Base-by-base conservation (phyloP, 2,113 vertebrate species). In the Chunga burmeisteri region DNA sequence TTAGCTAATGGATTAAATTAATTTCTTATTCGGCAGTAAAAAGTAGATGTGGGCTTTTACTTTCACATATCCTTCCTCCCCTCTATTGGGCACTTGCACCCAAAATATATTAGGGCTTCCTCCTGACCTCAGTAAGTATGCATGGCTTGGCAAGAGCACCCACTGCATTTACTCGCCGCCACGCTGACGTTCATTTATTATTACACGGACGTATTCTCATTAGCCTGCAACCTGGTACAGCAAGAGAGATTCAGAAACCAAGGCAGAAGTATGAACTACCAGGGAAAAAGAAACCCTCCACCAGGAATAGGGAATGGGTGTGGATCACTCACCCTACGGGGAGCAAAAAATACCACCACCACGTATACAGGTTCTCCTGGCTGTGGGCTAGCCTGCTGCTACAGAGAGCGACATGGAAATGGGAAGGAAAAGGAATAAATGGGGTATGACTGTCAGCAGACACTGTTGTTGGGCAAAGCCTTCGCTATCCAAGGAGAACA, bases 121-220 rank as follows among this genome's bases (percentile, higher is more conserved):
- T 92, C 18, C 72, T 34, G 38, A 83, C 73, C 52, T 32, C 65
- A 62, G 65, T 16, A 66, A 53, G 49, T 7, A 67, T 2, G 40
- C 23, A 13, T 19, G 5, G 81, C 81, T 75, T 65, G 73, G 61
- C 67, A 88, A 46, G 88, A 83, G 16, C 0, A 0, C 29, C 52
- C 14, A 0, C 2, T 5, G 26, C 49, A 15, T 23, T 80, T 21
- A 10, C 47, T 40, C 11, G 1, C 47, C 79, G 71, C 66, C 77
- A 50, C 0, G 0, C 16, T n/a, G 70, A 44, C 0, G 1, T 34
- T 25, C 44, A n/a, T 63, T 86, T 32, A 52, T 74, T 59, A 61
- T 62, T 46, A 52, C 46, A 49, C 1, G 13, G 50, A 58, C 1
- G 0, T 0, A 0, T 44, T 36, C 81, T 90, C 25, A 0, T 67